phyloP scores from a whole-genome alignment of 2,113 vertebrate species.

The Phrynocephalus versicolor region DNA sequence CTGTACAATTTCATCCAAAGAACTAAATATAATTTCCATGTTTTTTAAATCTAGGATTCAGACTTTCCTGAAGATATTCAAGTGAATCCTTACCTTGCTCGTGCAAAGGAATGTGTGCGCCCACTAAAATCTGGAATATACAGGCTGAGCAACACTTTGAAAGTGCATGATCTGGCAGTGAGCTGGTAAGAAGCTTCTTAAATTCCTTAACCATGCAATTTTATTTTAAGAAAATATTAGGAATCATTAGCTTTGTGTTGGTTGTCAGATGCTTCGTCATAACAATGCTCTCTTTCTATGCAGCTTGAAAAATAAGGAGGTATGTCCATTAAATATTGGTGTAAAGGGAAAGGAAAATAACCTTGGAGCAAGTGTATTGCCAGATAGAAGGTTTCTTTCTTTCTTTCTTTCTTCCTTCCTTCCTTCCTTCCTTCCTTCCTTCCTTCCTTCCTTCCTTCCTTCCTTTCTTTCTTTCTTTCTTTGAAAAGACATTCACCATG shows the following conservation, averaged over 20 bases:
- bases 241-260: conserved; percentile 16
- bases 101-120: conserved; percentile 44
- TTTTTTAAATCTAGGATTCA: conserved; percentile 67
- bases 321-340: too few relatives aligned
- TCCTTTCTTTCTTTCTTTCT: not conserved
- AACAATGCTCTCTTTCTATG: not conserved
- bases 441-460: not conserved
- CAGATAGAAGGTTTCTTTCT: not conserved
- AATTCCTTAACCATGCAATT: conserved; percentile 4
- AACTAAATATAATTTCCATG: not conserved
- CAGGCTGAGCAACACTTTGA: conserved; percentile 66
- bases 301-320: not conserved
- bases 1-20: too few relatives aligned
- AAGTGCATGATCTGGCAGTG: conserved; percentile 77
- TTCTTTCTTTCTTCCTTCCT: not conserved
- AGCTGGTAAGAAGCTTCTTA: conserved; percentile 70
- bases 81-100: conserved; percentile 47
- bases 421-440: not conserved
- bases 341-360: not conserved
- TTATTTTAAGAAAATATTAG: conserved; percentile 26
- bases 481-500: not conserved
- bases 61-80: conserved; percentile 70
- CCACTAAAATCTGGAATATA: conserved; percentile 63
- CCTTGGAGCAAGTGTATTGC: not conserved
- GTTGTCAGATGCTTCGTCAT: conserved; percentile 9